phyloP scores from a whole-genome alignment of 2,113 vertebrate species.

The Neolamprologus brichardi region DNA sequence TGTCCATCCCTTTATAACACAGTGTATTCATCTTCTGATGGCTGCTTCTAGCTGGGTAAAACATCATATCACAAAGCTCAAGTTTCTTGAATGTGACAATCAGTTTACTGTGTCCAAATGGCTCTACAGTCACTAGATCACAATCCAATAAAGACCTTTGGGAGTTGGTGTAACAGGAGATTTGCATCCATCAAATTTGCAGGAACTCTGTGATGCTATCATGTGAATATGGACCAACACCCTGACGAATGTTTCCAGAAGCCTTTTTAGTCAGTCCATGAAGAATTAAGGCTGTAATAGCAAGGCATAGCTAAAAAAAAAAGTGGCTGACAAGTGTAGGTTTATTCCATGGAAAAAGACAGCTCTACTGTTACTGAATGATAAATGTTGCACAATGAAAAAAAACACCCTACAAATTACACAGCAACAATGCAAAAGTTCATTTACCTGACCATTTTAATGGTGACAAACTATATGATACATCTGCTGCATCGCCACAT shows the following conservation, averaged over 20 bases:
- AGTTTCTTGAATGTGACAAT: neutral
- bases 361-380: neutral
- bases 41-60: neutral
- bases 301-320: neutral
- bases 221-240: neutral
- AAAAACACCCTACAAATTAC: neutral
- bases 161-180: neutral
- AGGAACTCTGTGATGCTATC: neutral
- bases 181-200: neutral
- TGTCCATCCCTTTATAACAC: neutral
- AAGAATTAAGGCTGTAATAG: neutral
- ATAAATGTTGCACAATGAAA: neutral
- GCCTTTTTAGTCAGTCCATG: neutral
- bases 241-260: neutral
- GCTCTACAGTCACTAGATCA: neutral
- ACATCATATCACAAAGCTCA: neutral
- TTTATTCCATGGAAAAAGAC: neutral
- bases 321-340: neutral
- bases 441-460: neutral
- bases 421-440: neutral
- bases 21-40: neutral
- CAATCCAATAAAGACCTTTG: neutral
- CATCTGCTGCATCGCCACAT: neutral
- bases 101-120: neutral
- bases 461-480: conserved; percentile 1